Conservation (phyloP, 2,888 invertebrate species). For the Anaspis maculata region DNA sequence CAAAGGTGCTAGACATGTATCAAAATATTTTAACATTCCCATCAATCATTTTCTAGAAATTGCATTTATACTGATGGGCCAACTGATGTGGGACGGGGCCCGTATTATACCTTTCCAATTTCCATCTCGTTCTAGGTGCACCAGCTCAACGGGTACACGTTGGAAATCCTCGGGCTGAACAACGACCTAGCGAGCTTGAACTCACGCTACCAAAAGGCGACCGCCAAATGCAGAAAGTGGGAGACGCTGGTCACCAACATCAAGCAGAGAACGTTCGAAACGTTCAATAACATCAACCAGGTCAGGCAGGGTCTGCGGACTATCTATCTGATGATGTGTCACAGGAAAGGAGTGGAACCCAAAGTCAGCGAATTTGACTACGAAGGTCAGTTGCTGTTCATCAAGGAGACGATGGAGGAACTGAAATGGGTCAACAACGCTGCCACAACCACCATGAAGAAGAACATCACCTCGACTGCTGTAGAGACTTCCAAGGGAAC, state of each 20-base stretch:
- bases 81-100: too few species aligned
- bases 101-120: background rate
- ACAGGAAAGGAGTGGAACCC: constrained; percentile 40
- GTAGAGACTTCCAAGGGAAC: constrained; percentile 4
- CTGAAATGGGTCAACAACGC: background rate
- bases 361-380: constrained; percentile 42
- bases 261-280: constrained; percentile 46
- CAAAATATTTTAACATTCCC: background rate
- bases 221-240: constrained; percentile 51
- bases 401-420: constrained; percentile 50
- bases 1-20: background rate
- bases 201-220: constrained; percentile 50
- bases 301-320: constrained; percentile 50
- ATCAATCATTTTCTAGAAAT: too few species aligned
- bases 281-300: constrained; percentile 49
- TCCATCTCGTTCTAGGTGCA: constrained; percentile 36
- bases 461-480: constrained; percentile 4
- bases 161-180: constrained; percentile 52
- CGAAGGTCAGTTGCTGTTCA: too few species aligned
- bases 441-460: background rate
- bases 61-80: too few species aligned
- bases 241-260: constrained; percentile 50
- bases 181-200: constrained; percentile 51
- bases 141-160: constrained; percentile 50
- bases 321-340: constrained; percentile 53